These are phyloP conservation scores for Drosophila paracracens DNA, from an alignment of 2,888 invertebrate species.

Conservation along the genomic window DNA sequence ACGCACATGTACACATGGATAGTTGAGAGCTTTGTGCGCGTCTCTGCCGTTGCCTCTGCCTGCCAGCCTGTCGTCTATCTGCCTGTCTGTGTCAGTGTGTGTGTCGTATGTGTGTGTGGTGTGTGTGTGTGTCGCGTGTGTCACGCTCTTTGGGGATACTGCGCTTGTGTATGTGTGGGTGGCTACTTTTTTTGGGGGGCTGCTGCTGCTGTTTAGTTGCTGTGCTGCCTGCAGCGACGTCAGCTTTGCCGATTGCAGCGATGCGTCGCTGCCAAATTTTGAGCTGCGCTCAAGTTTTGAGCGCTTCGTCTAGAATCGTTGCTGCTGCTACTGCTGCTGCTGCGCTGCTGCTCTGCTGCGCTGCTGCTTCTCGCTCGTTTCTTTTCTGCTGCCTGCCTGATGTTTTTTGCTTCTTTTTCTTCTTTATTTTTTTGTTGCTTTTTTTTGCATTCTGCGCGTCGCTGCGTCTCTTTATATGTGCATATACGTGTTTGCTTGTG, in stretches of 20 bases:
- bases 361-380: slow-evolving; percentile 32
- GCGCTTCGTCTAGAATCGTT: slow-evolving; percentile 54
- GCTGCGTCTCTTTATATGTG: slow-evolving; percentile 46
- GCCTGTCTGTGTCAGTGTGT: slow-evolving; percentile 21
- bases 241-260: slow-evolving; percentile 46
- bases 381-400: slow-evolving; percentile 28
- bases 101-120: slow-evolving; percentile 35
- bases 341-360: slow-evolving; percentile 16
- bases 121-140: slow-evolving; percentile 60
- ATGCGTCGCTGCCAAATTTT: slow-evolving; percentile 45
- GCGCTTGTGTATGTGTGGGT: slow-evolving; percentile 62
- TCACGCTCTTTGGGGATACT: slow-evolving; percentile 58
- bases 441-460: slow-evolving; percentile 67
- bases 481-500: slow-evolving; percentile 17
- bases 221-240: slow-evolving; percentile 32
- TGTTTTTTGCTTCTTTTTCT: slow-evolving; percentile 7
- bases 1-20: slow-evolving; percentile 18
- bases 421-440: slow-evolving; percentile 3
- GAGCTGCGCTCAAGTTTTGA: slow-evolving; percentile 61
- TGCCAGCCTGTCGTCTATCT: slow-evolving; percentile 17
- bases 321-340: slow-evolving; percentile 21
- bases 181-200: slow-evolving; percentile 37
- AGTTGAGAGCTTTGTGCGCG: slow-evolving; percentile 35
- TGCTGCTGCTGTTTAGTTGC: slow-evolving; percentile 9
- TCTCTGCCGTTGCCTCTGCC: slow-evolving; percentile 17